Conservation (phyloP, 2,888 invertebrate genomes). For the Bellardia bayeri region DNA sequence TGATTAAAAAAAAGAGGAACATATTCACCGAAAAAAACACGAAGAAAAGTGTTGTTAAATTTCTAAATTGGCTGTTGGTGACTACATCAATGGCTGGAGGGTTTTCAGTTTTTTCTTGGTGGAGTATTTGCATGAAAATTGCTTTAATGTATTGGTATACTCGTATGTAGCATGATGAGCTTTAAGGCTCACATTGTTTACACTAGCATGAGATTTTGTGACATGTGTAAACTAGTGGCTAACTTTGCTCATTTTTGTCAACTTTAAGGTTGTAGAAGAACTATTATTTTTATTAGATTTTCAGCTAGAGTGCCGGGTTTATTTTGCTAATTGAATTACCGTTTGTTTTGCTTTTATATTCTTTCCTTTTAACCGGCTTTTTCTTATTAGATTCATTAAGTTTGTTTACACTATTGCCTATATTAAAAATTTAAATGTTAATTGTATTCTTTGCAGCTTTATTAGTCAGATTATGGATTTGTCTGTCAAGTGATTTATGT, state of each 20-base stretch:
- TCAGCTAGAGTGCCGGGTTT: background rate
- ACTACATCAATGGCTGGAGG: conserved; percentile 11
- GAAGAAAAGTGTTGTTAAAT: conserved; percentile 23
- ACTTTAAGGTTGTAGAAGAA: background rate
- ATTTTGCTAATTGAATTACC: conserved; percentile 37
- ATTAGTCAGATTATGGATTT: no score
- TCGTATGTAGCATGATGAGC: conserved; percentile 32
- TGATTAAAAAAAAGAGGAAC: conserved; percentile 21
- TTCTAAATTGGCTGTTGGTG: conserved; percentile 41
- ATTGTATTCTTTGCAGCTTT: no score
- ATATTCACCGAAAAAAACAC: background rate
- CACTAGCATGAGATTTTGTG: background rate
- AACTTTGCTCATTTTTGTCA: background rate
- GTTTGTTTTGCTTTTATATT: conserved; percentile 37
- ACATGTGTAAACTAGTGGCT: background rate
- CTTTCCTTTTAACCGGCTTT: conserved; percentile 4
- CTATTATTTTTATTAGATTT: background rate
- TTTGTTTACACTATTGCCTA: conserved; percentile 3
- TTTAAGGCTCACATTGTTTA: conserved; percentile 20
- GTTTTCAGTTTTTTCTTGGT: background rate
- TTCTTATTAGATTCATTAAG: conserved; percentile 4
- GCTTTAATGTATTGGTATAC: conserved; percentile 26
- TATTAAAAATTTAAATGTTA: background rate
- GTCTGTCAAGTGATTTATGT: no score
- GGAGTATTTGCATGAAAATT: conserved; percentile 13